Evolutionary conservation across 2,888 invertebrate species (phyloP).

Genomic region (Scaptomyza cyrtandrae): DNA sequence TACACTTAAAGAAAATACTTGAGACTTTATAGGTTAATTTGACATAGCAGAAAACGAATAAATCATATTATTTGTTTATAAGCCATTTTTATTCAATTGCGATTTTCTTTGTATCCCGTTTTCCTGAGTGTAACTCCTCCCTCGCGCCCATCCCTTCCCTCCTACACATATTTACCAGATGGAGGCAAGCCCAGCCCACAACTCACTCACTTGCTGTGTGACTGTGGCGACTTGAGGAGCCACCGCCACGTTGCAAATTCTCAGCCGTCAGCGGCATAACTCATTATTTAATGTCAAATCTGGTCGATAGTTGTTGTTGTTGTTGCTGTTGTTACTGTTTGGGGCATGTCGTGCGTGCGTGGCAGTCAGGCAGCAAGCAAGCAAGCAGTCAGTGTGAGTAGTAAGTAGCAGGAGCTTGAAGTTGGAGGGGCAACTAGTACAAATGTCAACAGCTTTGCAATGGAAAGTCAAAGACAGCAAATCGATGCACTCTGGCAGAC

Average conservation of each 20-base stretch:
- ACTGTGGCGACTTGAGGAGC: conserved; percentile 3
- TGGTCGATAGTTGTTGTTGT: conserved; percentile 56
- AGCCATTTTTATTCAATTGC: no score
- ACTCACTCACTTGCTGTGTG: neutral
- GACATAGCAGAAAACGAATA: no score
- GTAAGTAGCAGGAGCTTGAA: conserved; percentile 2
- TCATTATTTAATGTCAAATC: conserved; percentile 80
- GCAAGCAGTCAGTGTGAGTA: conserved; percentile 1
- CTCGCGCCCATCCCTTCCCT: neutral
- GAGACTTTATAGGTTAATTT: no score
- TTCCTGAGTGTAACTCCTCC: neutral
- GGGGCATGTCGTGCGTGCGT: conserved; percentile 45
- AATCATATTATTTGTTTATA: no score
- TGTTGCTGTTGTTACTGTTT: conserved; percentile 13
- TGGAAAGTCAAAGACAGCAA: conserved; percentile 58
- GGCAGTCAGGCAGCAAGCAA: conserved; percentile 4
- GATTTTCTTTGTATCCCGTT: no score
- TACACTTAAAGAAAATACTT: neutral
- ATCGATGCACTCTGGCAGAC: conserved; percentile 46
- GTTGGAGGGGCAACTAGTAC: conserved; percentile 36
- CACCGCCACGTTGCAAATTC: conserved; percentile 67
- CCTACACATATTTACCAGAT: neutral
- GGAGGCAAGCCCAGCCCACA: conserved; percentile 7
- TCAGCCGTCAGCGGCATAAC: conserved; percentile 73
- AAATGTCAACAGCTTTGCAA: conserved; percentile 67